Conservation (phyloP, 2,797 vertebrate species). For the Anableps anableps region DNA sequence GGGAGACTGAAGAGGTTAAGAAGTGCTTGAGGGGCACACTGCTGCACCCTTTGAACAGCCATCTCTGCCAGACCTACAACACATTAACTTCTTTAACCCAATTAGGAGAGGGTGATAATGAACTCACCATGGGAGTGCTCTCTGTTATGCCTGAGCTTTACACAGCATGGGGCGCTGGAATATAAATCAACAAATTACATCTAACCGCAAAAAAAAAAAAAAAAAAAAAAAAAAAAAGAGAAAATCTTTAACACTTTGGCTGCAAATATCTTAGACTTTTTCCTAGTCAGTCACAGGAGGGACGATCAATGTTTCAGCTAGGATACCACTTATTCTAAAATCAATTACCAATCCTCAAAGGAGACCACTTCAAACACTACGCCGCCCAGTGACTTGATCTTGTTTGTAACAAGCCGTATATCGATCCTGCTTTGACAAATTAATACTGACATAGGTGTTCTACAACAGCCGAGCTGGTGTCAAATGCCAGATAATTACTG, state of each 20-base stretch:
- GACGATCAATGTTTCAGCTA: constrained; percentile 42
- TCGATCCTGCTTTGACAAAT: constrained; percentile 71
- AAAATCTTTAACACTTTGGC: constrained; percentile 27
- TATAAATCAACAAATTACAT: constrained; percentile 67
- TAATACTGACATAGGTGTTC: constrained; percentile 62
- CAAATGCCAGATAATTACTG: constrained; percentile 66
- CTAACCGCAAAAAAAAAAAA: constrained; percentile 25
- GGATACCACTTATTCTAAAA: constrained; percentile 70
- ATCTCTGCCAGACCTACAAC: constrained; percentile 71
- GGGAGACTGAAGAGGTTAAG: constrained; percentile 74
- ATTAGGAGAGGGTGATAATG: constrained; percentile 77
- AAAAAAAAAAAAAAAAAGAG: constrained; percentile 8
- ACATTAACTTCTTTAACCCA: constrained; percentile 77
- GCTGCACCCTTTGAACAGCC: constrained; percentile 72
- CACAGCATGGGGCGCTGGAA: constrained; percentile 19
- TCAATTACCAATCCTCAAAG: constrained; percentile 68
- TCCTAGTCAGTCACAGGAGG: constrained; percentile 26
- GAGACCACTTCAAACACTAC: constrained; percentile 65
- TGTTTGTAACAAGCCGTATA: constrained; percentile 66
- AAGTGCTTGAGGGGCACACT: constrained; percentile 55
- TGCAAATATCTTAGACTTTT: constrained; percentile 35
- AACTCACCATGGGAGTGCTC: constrained; percentile 67
- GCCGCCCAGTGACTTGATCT: constrained; percentile 65
- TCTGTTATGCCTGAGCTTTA: constrained; percentile 56
- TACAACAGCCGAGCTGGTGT: constrained; percentile 32